phyloP scores from a whole-genome alignment of 2,797 vertebrate species.

The Clarias platycephalus region DNA sequence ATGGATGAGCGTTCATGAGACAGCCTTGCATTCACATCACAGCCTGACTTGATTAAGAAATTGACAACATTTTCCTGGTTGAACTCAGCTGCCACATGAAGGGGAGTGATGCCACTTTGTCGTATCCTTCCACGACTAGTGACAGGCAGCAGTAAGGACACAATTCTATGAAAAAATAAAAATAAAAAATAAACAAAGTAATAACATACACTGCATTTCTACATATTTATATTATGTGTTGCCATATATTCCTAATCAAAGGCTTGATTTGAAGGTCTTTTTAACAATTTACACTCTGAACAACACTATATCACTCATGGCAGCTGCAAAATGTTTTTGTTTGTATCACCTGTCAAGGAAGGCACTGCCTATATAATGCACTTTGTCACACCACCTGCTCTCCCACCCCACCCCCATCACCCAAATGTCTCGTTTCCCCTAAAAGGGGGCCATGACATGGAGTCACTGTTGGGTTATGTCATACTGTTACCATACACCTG shows the following conservation, averaged over 20 bases:
- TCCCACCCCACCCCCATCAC: not conserved
- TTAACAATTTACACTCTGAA: not conserved
- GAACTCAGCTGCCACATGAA: slow-evolving; percentile 90
- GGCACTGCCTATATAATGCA: slow-evolving; percentile 24
- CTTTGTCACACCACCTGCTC: slow-evolving; percentile 38
- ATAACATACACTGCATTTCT: not conserved
- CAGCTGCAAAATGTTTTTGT: slow-evolving; percentile 25
- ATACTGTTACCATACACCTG: slow-evolving; percentile 36
- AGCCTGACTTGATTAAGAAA: slow-evolving; percentile 85
- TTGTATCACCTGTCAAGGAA: slow-evolving; percentile 35
- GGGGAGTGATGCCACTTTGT: slow-evolving; percentile 86
- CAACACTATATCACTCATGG: not conserved
- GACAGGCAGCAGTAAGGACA: slow-evolving; percentile 85
- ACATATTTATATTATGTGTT: not conserved
- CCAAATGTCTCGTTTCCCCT: not conserved
- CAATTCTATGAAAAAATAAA: slow-evolving; percentile 74
- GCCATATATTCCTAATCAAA: not conserved
- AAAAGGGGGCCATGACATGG: not conserved
- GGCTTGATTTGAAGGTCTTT: not conserved
- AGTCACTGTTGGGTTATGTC: slow-evolving; percentile 17
- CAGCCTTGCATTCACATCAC: slow-evolving; percentile 83
- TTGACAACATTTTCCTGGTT: slow-evolving; percentile 80
- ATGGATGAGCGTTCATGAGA: slow-evolving; percentile 76
- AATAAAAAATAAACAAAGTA: not conserved
- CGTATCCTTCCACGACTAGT: slow-evolving; percentile 86